Evolutionary conservation across 35 echinoderm and acorn worm species (phyloP), one percentile per base, ranked within the genome.

Genomic region (Apostichopus japonicus): DNA sequence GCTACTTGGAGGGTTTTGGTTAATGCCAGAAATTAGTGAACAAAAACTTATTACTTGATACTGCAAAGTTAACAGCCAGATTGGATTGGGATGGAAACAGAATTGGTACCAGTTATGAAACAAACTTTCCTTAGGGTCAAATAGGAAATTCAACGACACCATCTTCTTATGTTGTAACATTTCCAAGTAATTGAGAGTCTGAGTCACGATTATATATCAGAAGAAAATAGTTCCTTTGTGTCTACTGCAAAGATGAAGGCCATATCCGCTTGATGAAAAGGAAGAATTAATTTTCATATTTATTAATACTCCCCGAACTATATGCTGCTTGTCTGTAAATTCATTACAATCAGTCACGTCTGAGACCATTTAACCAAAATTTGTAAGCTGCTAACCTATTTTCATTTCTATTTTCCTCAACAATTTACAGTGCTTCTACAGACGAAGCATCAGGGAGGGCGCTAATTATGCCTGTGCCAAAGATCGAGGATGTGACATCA

Each of bases 401-500:
- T 72, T 19, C 7, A 3, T 61, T 11, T 61, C 7, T 61, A 61
- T 61, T 61, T 19, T 75, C 6, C n/a, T 23, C 0, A 75, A 75
- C 71, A 75, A 19, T 84, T 67, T 90, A 54, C 95, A 98, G 97
- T 98, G 97, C 81, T 98, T 98, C 76, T 98, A 98, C 88, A 67
- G 97, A 59, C 86, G 97, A 52, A 98, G 95, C 56, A 98, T 98
- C 67, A 91, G 92, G 62, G 97, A 98, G 73, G 97, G 97, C 4
- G 97, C 94, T 21, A 95, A 94, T 70, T 99, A 99, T 55, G 95
- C 95, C 6, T 99, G 97, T 59, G 91, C 97, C 5, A 99, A 99
- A 91, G 95, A 96, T 53, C 86, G 93, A 22, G 93, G 92, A 63
- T 99, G 97, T 94, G 95, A 94, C 73, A 96, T 99, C 23, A 99